Evolutionary conservation across 1,140 invertebrate species (phyloP), one percentile per base, ranked within the genome.

Genomic region (Drosophila arizonae): DNA sequence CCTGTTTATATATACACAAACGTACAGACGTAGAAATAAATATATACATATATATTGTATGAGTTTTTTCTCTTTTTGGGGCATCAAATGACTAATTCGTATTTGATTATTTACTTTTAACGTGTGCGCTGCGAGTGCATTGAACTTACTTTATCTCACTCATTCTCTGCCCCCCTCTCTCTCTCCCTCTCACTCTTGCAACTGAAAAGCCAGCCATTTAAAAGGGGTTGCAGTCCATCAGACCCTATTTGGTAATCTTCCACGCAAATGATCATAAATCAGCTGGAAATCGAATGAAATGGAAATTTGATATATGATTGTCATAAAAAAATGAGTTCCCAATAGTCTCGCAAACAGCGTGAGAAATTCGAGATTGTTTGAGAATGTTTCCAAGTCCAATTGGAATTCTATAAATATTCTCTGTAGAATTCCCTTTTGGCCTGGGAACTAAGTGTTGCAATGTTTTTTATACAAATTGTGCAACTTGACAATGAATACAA

Each of bases 401-500:
- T 55, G 15, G 15, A 36, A 33, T 60, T 48, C 8, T 5, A 24
- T 28, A 46, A 61, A 48, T 36, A 48, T 36, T 30, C 11, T 33
- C 10, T 45, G 15, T 45, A 1, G 3, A 11, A 26, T 45, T 48
- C 11, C 28, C 28, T 11, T 58, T 46, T 30, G 43, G 10, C 1
- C 13, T 46, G 57, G 43, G 43, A 45, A 58, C 41, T 6, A 55
- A 61, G 43, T 66, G 55, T 54, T 60, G 41, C 52, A 64, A 58
- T 55, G 21, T 33, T 41, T 39, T 11, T 13, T 48, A 56, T 36
- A 36, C 17, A 51, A 56, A 73, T 62, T 73, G 65, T 62, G 51
- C 71, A 73, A 73, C 65, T 73, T 73, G 65, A 73, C 57, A 73
- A 57, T 73, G 71, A 58, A 39, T 69, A 62, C 13, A 56, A 62